phyloP scores from a whole-genome alignment of 1,140 invertebrate species.

The Diprion similis region DNA sequence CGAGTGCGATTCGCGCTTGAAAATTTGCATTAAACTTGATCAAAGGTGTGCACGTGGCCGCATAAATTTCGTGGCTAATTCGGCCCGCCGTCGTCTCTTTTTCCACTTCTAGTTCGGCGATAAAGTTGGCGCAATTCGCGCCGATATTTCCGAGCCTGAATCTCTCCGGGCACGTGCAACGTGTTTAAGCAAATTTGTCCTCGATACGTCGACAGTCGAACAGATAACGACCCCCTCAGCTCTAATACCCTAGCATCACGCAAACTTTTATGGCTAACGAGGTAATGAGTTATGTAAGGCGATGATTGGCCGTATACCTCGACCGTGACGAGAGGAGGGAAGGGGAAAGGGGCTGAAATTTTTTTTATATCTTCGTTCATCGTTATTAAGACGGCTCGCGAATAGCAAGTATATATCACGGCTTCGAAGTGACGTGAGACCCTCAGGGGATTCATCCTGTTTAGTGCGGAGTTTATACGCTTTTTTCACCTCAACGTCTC shows the following conservation, averaged over 20 bases:
- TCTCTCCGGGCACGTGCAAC: no score
- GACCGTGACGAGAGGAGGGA: neutral
- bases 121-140: no score
- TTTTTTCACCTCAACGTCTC: neutral
- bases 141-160: no score
- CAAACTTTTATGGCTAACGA: neutral
- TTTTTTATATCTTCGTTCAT: neutral
- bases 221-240: neutral
- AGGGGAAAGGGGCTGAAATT: neutral
- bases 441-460: neutral
- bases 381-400: neutral
- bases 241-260: neutral
- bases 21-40: no score
- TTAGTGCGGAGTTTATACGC: neutral
- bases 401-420: neutral
- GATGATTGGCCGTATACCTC: neutral
- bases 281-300: neutral
- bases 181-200: neutral
- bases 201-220: slow-evolving; percentile 1
- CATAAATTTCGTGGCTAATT: no score
- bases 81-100: no score
- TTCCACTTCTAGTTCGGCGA: no score
- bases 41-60: no score
- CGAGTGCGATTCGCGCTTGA: no score
- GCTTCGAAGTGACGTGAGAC: neutral